These are phyloP conservation scores for Chrysomallon squamiferum DNA, from an alignment of 1,140 invertebrate genomes.

Conservation along the genomic window DNA sequence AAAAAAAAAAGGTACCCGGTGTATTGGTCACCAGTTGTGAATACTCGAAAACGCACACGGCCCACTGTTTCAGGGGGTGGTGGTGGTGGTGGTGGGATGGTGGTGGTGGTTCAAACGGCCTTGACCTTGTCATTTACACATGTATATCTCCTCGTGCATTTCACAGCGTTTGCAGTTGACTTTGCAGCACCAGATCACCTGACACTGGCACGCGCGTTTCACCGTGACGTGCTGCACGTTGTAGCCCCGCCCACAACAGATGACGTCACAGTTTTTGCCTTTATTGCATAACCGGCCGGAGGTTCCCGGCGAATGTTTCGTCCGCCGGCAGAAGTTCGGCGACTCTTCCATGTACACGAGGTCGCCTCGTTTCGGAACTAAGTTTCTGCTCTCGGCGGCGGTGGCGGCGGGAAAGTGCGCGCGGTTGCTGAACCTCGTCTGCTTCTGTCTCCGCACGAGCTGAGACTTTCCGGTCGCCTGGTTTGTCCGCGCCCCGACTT, in stretches of 20 bases:
- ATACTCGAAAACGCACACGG: no score
- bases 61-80: no score
- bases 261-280: constrained; percentile 62
- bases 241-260: constrained; percentile 66
- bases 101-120: no score
- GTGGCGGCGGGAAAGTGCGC: background rate
- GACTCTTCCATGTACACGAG: constrained; percentile 87
- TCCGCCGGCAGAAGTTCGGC: constrained; percentile 84
- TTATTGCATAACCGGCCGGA: constrained; percentile 62
- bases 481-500: constrained; percentile 65
- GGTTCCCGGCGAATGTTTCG: constrained; percentile 51
- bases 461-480: constrained; percentile 41
- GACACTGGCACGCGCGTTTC: constrained; percentile 46
- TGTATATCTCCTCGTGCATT: constrained; percentile 48
- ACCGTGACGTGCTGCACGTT: constrained; percentile 45
- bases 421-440: background rate
- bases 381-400: background rate
- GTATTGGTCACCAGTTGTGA: no score
- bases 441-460: constrained; percentile 9
- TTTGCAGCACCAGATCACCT: constrained; percentile 59
- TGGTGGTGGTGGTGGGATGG: no score
- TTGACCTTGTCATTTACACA: constrained; percentile 49
- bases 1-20: no score
- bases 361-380: constrained; percentile 75
- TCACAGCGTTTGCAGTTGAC: constrained; percentile 55